Evolutionary conservation across 2,113 vertebrate species (phyloP).

Genomic region (Gadus macrocephalus): DNA sequence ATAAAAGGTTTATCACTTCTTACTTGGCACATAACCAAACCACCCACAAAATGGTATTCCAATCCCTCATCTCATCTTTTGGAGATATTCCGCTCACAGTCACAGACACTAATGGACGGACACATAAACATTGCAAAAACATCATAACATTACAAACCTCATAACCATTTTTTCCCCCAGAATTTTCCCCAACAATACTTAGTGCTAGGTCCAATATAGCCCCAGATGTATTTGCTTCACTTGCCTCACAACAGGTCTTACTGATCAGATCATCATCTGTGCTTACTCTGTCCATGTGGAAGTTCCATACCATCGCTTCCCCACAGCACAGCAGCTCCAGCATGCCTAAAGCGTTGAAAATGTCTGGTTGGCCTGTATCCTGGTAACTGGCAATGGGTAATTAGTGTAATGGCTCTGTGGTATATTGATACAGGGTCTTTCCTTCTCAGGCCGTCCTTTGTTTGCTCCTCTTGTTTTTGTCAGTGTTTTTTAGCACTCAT

Average conservation of each 20-base stretch:
- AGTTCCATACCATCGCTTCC: constrained; percentile 22
- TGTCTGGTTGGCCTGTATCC: constrained; percentile 36
- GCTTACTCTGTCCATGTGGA: constrained; percentile 9
- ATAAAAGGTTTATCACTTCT: no score
- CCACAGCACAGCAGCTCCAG: neutral
- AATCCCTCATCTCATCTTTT: no score
- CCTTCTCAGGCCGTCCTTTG: constrained; percentile 40
- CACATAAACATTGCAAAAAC: no score
- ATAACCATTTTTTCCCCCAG: no score
- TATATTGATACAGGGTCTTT: constrained; percentile 56
- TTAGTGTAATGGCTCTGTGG: constrained; percentile 54
- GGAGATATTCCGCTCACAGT: no score
- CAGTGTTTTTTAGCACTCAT: constrained; percentile 35
- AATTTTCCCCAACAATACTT: no score
- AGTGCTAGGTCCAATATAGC: no score
- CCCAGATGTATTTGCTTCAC: no score
- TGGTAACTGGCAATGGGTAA: constrained; percentile 47
- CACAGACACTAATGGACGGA: no score
- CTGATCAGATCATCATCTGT: constrained; percentile 5
- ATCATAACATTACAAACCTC: no score
- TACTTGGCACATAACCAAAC: no score
- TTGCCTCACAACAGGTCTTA: neutral
- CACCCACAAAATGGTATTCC: no score
- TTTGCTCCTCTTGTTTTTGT: constrained; percentile 64
- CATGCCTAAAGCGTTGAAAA: constrained; percentile 16